phyloP scores from a whole-genome alignment of 2,888 invertebrate species.

The Apodemia zela region DNA sequence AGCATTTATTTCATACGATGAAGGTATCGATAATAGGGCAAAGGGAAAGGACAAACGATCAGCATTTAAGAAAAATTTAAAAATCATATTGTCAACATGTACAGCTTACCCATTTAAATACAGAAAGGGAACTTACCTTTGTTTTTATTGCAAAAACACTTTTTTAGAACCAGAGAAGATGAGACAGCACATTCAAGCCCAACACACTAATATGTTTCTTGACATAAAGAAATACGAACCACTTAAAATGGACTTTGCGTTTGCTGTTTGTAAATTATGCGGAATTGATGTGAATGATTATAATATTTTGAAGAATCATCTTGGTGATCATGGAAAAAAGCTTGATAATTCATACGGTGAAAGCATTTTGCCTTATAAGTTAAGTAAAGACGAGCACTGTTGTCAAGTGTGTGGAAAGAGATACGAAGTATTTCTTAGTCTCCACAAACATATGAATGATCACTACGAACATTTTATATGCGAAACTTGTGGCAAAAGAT shows the following conservation, averaged over 20 bases:
- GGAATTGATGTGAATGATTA: conserved; percentile 49
- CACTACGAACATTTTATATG: conserved; percentile 71
- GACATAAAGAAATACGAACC: conserved; percentile 69
- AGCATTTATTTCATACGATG: conserved; percentile 20
- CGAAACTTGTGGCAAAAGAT: conserved; percentile 69
- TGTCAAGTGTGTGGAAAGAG: conserved; percentile 67
- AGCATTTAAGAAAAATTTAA: conserved; percentile 62
- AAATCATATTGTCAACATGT: conserved; percentile 54
- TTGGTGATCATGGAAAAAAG: conserved; percentile 52
- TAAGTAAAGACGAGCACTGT: conserved; percentile 58
- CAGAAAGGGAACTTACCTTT: conserved; percentile 63
- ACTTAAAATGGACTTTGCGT: conserved; percentile 64
- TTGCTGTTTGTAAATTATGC: conserved; percentile 57
- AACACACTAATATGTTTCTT: conserved; percentile 48
- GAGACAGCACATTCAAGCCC: conserved; percentile 53
- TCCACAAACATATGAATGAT: conserved; percentile 72
- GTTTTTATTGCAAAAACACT: conserved; percentile 63
- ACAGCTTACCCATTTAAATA: conserved; percentile 73
- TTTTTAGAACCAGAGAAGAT: conserved; percentile 67
- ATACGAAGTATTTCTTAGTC: conserved; percentile 66
- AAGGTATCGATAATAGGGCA: conserved; percentile 32
- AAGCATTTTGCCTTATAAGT: conserved; percentile 63
- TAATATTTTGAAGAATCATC: conserved; percentile 51
- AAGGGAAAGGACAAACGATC: conserved; percentile 53
- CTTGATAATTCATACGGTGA: conserved; percentile 61